Percentiles rank a stretch among this genome's conserved stretches.
Evolutionary conservation across 92 coral and sea anemone genomes (phyloP).

Genomic region (Micromussa lordhowensis): DNA sequence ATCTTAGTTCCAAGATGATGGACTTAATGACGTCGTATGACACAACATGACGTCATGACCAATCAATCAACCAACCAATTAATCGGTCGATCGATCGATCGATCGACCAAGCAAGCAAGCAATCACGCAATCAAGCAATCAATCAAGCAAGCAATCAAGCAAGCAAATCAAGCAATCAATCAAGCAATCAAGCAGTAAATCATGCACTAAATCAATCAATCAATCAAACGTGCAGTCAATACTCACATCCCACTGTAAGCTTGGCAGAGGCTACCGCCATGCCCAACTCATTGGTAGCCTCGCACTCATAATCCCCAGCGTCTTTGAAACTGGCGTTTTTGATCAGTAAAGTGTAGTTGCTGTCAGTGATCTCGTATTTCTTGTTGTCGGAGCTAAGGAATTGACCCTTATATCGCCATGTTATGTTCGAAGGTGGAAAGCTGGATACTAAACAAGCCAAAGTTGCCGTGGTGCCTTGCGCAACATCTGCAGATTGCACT

Average conservation of each 20-base stretch:
- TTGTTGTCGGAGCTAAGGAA: slow-evolving; percentile 13
- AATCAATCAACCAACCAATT: too few species aligned
- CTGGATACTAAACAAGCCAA: slow-evolving; percentile 77
- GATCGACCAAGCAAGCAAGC: too few species aligned
- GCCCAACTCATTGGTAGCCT: slow-evolving; percentile 68
- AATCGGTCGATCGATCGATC: too few species aligned
- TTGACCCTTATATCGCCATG: slow-evolving; percentile 76
- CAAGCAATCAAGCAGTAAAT: too few species aligned
- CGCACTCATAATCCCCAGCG: slow-evolving; percentile 75
- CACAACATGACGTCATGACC: too few species aligned
- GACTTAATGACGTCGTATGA: too few species aligned
- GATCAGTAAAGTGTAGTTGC: slow-evolving; percentile 53
- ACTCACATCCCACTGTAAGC: slow-evolving; percentile 70
- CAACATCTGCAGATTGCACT: slow-evolving; percentile 55
- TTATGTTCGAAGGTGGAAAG: slow-evolving; percentile 79
- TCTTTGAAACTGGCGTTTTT: slow-evolving; percentile 34
- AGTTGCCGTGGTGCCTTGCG: slow-evolving; percentile 52
- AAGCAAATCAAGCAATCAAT: too few species aligned
- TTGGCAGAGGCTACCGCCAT: slow-evolving; percentile 52
- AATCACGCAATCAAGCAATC: too few species aligned
- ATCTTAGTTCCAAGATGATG: too few species aligned
- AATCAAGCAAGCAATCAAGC: too few species aligned
- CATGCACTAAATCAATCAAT: too few species aligned
- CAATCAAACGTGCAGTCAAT: too few species aligned
- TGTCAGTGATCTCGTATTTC: neutral